These are phyloP conservation scores for Opisthograptis luteolata DNA, from an alignment of 2,888 invertebrate species.

Conservation along the genomic window DNA sequence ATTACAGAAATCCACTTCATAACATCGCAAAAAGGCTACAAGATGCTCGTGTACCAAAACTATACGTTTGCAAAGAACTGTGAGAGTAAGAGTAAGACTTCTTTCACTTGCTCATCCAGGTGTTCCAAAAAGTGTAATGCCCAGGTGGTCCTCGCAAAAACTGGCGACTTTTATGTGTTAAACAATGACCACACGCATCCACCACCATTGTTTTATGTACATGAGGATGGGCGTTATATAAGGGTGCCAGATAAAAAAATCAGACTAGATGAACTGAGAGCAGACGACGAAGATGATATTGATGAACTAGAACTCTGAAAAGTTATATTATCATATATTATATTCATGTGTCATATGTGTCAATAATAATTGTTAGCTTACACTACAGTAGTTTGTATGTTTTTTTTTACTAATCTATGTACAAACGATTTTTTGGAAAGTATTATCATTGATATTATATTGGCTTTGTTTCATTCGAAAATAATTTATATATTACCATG, in stretches of 20 bases:
- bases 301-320: not conserved
- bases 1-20: slow-evolving; percentile 65
- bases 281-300: slow-evolving; percentile 1
- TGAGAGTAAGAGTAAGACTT: slow-evolving; percentile 52
- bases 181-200: slow-evolving; percentile 60
- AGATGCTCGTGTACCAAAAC: slow-evolving; percentile 63
- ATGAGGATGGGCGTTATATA: slow-evolving; percentile 58
- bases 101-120: slow-evolving; percentile 71
- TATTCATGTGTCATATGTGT: too few species aligned
- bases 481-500: too few species aligned
- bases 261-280: not conserved
- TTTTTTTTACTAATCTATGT: too few species aligned
- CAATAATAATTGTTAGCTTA: too few species aligned
- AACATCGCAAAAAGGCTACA: slow-evolving; percentile 64
- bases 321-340: too few species aligned
- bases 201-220: slow-evolving; percentile 66
- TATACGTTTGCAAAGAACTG: slow-evolving; percentile 66
- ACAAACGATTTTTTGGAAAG: too few species aligned
- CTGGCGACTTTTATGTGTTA: slow-evolving; percentile 53
- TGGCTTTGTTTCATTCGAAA: too few species aligned
- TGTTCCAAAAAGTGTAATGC: slow-evolving; percentile 68
- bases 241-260: slow-evolving; percentile 42
- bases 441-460: too few species aligned
- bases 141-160: slow-evolving; percentile 54
- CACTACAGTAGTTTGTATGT: too few species aligned